phyloP scores from a whole-genome alignment of 1,140 invertebrate species.

The Solenopsis fugax region DNA sequence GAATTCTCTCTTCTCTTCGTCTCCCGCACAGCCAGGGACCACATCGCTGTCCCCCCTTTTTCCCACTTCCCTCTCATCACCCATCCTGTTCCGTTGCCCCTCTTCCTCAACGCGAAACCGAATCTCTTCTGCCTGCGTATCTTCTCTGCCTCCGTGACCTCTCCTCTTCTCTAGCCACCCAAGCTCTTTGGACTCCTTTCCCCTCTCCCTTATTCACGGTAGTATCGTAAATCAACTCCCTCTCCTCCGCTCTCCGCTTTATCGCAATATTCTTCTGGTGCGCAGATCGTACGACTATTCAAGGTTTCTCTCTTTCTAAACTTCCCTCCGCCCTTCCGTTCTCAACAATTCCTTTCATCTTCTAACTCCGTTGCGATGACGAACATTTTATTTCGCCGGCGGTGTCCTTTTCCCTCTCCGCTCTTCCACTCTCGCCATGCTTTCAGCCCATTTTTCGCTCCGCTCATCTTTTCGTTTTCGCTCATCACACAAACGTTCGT shows the following conservation, averaged over 20 bases:
- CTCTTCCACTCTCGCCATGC: background rate
- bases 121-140: slow-evolving; percentile 61
- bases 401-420: no score
- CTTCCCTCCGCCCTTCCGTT: background rate
- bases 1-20: slow-evolving; percentile 71
- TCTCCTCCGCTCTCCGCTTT: slow-evolving; percentile 31
- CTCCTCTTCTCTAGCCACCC: background rate
- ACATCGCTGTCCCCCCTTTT: background rate
- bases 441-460: background rate
- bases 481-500: slow-evolving; percentile 7
- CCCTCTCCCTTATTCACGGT: slow-evolving; percentile 5
- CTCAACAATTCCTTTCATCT: background rate
- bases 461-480: slow-evolving; percentile 21
- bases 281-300: background rate
- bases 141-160: background rate
- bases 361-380: slow-evolving; percentile 9
- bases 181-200: background rate
- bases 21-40: background rate
- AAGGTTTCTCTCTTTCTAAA: slow-evolving; percentile 6
- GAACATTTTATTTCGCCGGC: slow-evolving; percentile 10
- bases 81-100: background rate
- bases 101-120: slow-evolving; percentile 41
- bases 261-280: background rate
- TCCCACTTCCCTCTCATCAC: background rate
- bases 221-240: slow-evolving; percentile 69